Percentiles rank a stretch among this genome's conserved stretches.
Conservation (phyloP, 2,888 invertebrate species). For the Caenorhabditis zanzibari region DNA sequence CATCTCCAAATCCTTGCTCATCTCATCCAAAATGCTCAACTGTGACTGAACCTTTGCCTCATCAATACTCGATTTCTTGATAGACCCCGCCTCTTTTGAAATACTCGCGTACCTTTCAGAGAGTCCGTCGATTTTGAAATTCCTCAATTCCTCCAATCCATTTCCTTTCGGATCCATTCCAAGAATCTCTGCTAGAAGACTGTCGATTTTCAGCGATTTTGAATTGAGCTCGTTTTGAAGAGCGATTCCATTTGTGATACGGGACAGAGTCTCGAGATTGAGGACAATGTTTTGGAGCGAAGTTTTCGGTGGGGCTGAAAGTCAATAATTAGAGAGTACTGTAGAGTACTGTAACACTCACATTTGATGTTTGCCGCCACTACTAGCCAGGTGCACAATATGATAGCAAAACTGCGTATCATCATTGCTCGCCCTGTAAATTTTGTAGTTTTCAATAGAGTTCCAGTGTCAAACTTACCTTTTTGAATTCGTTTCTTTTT, state of each 20-base stretch:
- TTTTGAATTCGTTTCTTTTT: too few relatives aligned
- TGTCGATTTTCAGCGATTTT: background rate
- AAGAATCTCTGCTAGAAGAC: background rate
- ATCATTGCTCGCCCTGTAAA: too few relatives aligned
- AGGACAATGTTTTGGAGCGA: too few relatives aligned
- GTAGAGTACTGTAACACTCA: too few relatives aligned
- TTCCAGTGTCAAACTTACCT: too few relatives aligned
- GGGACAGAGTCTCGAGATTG: background rate
- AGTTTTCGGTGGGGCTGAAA: too few relatives aligned
- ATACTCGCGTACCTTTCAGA: background rate
- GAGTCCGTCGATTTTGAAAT: background rate
- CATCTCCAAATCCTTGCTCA: background rate
- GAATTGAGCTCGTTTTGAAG: background rate
- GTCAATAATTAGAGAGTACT: too few relatives aligned
- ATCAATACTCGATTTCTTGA: background rate
- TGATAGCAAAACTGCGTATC: too few relatives aligned
- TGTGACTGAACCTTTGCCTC: background rate
- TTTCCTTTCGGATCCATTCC: background rate
- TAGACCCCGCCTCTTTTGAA: background rate
- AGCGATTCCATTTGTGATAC: conserved; percentile 12
- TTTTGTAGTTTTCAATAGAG: too few relatives aligned
- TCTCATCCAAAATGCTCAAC: background rate
- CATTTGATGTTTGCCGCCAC: too few relatives aligned
- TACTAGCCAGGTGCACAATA: too few relatives aligned
- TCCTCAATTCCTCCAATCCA: background rate